These are phyloP conservation scores for Eriocheir sinensis DNA, from an alignment of 1,140 invertebrate genomes.

Conservation along the genomic window DNA sequence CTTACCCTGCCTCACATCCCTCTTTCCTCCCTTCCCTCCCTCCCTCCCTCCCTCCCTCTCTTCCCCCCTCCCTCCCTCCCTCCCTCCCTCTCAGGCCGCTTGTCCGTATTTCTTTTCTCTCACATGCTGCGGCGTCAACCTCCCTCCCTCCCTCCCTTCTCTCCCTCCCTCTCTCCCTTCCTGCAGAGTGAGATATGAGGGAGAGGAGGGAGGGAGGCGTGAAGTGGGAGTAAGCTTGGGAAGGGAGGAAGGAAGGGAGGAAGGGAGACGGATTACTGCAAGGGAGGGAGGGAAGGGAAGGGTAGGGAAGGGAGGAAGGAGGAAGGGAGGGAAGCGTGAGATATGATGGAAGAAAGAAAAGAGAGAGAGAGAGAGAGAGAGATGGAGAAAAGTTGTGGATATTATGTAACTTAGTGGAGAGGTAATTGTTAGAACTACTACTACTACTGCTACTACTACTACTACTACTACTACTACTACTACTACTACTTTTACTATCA, in stretches of 20 bases:
- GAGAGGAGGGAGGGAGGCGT: neutral
- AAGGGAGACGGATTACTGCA: too few relatives aligned
- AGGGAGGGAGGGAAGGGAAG: too few relatives aligned
- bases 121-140: neutral
- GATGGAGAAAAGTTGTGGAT: too few relatives aligned
- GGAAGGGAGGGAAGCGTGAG: neutral
- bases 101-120: too few relatives aligned
- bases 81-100: too few relatives aligned
- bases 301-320: too few relatives aligned
- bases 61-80: neutral
- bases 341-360: neutral
- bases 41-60: neutral
- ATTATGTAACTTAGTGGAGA: too few relatives aligned
- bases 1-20: neutral
- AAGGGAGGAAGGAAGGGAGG: conserved; percentile 7
- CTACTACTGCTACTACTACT: too few relatives aligned
- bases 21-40: neutral
- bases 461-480: too few relatives aligned
- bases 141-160: too few relatives aligned
- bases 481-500: too few relatives aligned
- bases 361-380: neutral
- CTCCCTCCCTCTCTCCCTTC: neutral
- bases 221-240: neutral
- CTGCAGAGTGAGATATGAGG: neutral
- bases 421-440: too few relatives aligned